A percentile compares a stretch with the other conserved stretches of the same genome.
These are phyloP conservation scores for Prietella phreatophila DNA, from an alignment of 2,113 vertebrate genomes.

Conservation along the genomic window DNA sequence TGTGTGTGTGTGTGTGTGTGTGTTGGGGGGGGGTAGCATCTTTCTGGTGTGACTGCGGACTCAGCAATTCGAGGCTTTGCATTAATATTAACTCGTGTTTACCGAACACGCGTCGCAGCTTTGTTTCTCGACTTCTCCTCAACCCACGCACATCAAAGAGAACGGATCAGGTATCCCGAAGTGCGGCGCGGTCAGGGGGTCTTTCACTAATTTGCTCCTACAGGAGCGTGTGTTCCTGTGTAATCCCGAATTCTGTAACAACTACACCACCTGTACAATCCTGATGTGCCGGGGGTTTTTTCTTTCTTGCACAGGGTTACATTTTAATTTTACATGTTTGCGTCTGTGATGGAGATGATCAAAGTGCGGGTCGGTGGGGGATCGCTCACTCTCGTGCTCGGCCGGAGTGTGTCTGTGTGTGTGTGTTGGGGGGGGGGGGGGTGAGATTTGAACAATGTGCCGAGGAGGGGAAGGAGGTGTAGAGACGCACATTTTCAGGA, in stretches of 20 bases:
- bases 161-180: constrained; percentile 70
- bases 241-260: constrained; percentile 73
- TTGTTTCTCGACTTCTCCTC: constrained; percentile 69
- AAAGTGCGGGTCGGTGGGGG: constrained; percentile 67
- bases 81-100: constrained; percentile 74
- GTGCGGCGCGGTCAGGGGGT: constrained; percentile 67
- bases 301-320: constrained; percentile 58
- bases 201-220: constrained; percentile 69
- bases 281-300: constrained; percentile 65
- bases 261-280: constrained; percentile 75
- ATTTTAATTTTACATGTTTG: constrained; percentile 77
- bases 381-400: constrained; percentile 36
- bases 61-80: constrained; percentile 49
- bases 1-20: constrained; percentile 15
- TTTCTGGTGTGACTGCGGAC: background rate
- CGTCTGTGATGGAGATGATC: constrained; percentile 67
- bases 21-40: constrained; percentile 25
- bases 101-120: constrained; percentile 68
- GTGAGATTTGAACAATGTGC: constrained; percentile 39
- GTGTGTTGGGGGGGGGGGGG: background rate
- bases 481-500: background rate
- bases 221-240: constrained; percentile 59
- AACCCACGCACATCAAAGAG: constrained; percentile 72
- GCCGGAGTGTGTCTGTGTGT: constrained; percentile 33
- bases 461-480: background rate